Base-by-base conservation (phyloP, 2,888 invertebrate genomes). In the Lithophane leautieri region DNA sequence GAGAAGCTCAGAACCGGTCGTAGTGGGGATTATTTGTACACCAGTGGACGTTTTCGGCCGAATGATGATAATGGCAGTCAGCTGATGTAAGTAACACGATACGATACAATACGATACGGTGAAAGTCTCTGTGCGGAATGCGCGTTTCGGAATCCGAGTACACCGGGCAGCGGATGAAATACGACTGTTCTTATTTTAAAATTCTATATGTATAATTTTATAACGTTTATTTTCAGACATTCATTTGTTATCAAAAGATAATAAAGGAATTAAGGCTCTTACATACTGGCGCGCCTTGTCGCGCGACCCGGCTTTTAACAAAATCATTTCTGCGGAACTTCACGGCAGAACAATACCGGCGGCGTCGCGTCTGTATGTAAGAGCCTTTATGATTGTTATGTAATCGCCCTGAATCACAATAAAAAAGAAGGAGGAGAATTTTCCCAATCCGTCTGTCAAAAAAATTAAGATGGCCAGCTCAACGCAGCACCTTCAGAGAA, bases 201-300 rank as follows among this genome's bases (percentile, higher is more conserved):
- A 0, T 44, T 78, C 34, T 70, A 14, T 25, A n/a, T n/a, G n/a
- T n/a, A 4, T 12, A 22, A 47, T 34, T 44, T 25, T 4, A 19
- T 42, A 42, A 8, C 7, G 7, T 44, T 78, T 40, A 28, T 44
- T 44, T 44, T 14, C 34, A 0, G 14, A 47, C 6, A 52, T 40
- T 11, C 0, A 47, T 73, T 42, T 62, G 12, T 50, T 73, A 77
- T 80, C 80, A 28, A 22, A 40, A 22, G 22, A 79, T 47, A 71
- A 44, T n/a, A 62, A 6, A 16, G 8, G 9, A n/a, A 76, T 61
- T 40, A n/a, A n/a, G n/a, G n/a, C n/a, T n/a, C n/a, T n/a, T n/a
- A n/a, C n/a, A n/a, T n/a, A n/a, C n/a, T n/a, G n/a, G n/a, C n/a
- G n/a, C n/a, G n/a, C n/a, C n/a, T n/a, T n/a, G n/a, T n/a, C n/a